Percentiles rank a stretch among this genome's conserved stretches.
phyloP scores from a whole-genome alignment of 1,140 invertebrate genomes.

The Macrobrachium nipponense region DNA sequence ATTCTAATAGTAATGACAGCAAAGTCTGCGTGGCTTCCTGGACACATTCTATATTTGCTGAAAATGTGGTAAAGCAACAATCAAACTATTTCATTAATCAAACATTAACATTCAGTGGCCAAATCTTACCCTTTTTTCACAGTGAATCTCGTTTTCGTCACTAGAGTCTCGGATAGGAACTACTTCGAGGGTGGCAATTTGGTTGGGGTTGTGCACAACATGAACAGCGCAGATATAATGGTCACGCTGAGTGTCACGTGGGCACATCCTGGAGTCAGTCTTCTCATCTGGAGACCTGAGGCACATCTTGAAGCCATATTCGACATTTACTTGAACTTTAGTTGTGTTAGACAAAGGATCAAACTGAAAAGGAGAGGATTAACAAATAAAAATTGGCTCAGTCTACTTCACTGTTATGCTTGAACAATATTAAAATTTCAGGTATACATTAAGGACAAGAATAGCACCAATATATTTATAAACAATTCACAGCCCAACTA shows the following conservation, averaged over 20 bases:
- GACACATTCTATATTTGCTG: neutral
- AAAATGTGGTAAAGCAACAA: neutral
- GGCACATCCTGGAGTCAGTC: conserved; percentile 48
- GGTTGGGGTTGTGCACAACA: conserved; percentile 59
- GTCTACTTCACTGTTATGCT: too few relatives aligned
- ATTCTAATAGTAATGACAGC: too few relatives aligned
- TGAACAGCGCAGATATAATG: conserved; percentile 57
- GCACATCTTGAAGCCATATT: conserved; percentile 61
- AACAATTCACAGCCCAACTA: too few relatives aligned
- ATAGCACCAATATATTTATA: too few relatives aligned
- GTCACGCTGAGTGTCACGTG: conserved; percentile 42
- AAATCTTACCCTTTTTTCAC: conserved; percentile 57
- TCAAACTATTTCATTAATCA: neutral
- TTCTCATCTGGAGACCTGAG: conserved; percentile 49
- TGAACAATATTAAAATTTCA: too few relatives aligned
- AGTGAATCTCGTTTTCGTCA: conserved; percentile 56
- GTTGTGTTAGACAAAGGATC: conserved; percentile 55
- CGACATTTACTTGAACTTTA: conserved; percentile 57
- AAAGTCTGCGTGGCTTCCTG: neutral
- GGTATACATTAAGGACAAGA: too few relatives aligned
- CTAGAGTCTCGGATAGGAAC: conserved; percentile 39
- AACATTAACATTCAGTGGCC: neutral
- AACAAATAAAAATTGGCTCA: too few relatives aligned
- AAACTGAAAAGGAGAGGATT: conserved; percentile 37
- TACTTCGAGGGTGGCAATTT: conserved; percentile 52